phyloP scores from a whole-genome alignment of 2,888 invertebrate genomes.

The Acronicta alni region DNA sequence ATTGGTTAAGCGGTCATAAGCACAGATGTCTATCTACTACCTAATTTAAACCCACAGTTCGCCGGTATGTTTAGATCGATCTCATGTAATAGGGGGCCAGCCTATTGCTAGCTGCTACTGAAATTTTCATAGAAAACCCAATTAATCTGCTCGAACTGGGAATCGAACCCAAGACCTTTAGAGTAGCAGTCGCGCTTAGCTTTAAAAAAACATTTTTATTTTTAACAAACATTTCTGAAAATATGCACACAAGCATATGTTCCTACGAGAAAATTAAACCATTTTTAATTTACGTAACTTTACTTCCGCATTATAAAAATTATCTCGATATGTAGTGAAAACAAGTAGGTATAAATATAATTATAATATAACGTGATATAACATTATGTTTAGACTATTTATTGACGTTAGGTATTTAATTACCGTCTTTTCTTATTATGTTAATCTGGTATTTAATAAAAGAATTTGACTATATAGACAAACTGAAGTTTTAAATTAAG shows the following conservation, averaged over 20 bases:
- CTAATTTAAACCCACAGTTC: too few relatives aligned
- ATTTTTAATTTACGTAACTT: neutral
- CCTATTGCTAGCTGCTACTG: too few relatives aligned
- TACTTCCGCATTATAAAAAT: neutral
- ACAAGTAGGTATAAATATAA: slow-evolving; percentile 3
- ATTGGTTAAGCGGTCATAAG: too few relatives aligned
- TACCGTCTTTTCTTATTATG: slow-evolving; percentile 21
- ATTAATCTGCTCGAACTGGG: too few relatives aligned
- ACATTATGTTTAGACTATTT: slow-evolving; percentile 9
- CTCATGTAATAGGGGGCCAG: too few relatives aligned
- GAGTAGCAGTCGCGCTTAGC: too few relatives aligned
- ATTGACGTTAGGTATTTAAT: slow-evolving; percentile 15
- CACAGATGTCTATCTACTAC: too few relatives aligned
- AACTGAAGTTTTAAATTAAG: too few relatives aligned
- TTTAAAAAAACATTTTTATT: too few relatives aligned
- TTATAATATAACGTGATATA: slow-evolving; percentile 16
- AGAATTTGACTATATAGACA: neutral
- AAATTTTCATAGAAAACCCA: too few relatives aligned
- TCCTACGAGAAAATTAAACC: neutral
- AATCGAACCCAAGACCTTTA: too few relatives aligned
- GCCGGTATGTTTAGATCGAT: too few relatives aligned
- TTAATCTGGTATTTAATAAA: neutral
- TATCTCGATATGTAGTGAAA: slow-evolving; percentile 8
- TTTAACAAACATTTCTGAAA: neutral
- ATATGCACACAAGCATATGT: neutral